Conservation (phyloP, 2,888 invertebrate genomes). For the Melieria omissa region DNA sequence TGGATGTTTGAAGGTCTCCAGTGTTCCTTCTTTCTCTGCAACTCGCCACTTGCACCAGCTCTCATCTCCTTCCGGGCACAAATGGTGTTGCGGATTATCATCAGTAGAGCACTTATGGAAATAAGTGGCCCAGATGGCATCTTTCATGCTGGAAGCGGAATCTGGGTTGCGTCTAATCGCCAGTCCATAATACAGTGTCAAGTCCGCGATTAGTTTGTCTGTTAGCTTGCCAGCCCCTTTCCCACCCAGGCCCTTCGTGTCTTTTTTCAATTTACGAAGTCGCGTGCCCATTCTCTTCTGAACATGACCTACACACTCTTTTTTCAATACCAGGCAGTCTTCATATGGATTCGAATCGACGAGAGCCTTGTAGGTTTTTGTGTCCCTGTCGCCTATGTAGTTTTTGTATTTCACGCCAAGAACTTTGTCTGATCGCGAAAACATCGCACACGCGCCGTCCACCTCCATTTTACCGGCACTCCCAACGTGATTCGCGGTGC, state of each 20-base stretch:
- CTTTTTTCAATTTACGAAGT: too few relatives aligned
- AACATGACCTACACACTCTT: too few relatives aligned
- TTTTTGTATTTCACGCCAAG: not conserved
- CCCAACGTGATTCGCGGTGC: too few relatives aligned
- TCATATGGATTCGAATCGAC: too few relatives aligned
- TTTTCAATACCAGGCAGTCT: too few relatives aligned
- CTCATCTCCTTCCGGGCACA: conserved; percentile 47
- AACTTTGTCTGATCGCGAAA: not conserved
- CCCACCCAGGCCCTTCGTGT: too few relatives aligned
- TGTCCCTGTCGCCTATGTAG: conserved; percentile 27
- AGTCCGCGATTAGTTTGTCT: conserved; percentile 52
- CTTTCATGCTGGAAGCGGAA: conserved; percentile 51
- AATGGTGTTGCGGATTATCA: conserved; percentile 52
- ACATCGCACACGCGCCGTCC: conserved; percentile 1
- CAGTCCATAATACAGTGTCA: conserved; percentile 54
- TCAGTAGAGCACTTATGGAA: conserved; percentile 53
- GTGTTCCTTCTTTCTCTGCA: too few relatives aligned
- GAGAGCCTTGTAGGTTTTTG: conserved; percentile 17
- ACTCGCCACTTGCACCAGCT: too few relatives aligned
- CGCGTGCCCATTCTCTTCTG: too few relatives aligned
- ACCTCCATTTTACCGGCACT: too few relatives aligned
- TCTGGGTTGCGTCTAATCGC: conserved; percentile 51
- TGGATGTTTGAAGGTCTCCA: too few relatives aligned
- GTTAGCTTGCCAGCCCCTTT: conserved; percentile 42
- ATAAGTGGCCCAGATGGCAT: conserved; percentile 53